Evolutionary conservation across 2,888 invertebrate genomes (phyloP), one percentile per base, ranked within the genome.

Genomic region (Cryptops parisi): DNA sequence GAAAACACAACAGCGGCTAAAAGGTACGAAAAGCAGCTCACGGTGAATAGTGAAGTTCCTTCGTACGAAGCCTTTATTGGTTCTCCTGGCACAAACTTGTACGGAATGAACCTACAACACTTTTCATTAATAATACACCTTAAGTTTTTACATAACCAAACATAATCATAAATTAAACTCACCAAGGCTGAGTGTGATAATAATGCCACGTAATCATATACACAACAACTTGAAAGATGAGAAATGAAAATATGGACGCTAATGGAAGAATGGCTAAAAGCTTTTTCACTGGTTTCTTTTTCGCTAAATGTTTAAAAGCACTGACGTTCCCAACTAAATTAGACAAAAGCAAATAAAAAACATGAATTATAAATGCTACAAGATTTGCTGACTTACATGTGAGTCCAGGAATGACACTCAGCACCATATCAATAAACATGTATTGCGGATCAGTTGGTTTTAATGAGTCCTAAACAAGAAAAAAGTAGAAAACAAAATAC

Each of bases 331-430:
- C 48, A 33, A 48, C 48, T 48, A 21, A 48, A 9, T 22, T 3
- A 46, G 25, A 23, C 5, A 3, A 33, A 33, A 15, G 15, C 6
- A 33, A 15, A 33, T 9, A 33, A 15, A 33, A 33, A 33, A 15
- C 6, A 15, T 9, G 33, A 33, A 33, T 9, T 15, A n/a, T n/a
- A n/a, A n/a, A n/a, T n/a, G n/a, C n/a, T n/a, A n/a, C n/a, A n/a
- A n/a, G n/a, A n/a, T n/a, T n/a, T n/a, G n/a, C n/a, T n/a, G n/a
- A 49, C 49, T 39, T 22, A 50, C 50, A 50, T 24, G 24, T 19
- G 6, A 50, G 25, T 15, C 40, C 50, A 40, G 50, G 50, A 3
- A 50, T 9, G 5, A 50, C 24, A 41, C 41, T 50, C n/a, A 50
- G 41, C 23, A 50, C 23, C 2, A 50, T 38, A 17, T 50, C 50